phyloP scores from a whole-genome alignment of 2,888 invertebrate species.

The Seladonia tumulorum region DNA sequence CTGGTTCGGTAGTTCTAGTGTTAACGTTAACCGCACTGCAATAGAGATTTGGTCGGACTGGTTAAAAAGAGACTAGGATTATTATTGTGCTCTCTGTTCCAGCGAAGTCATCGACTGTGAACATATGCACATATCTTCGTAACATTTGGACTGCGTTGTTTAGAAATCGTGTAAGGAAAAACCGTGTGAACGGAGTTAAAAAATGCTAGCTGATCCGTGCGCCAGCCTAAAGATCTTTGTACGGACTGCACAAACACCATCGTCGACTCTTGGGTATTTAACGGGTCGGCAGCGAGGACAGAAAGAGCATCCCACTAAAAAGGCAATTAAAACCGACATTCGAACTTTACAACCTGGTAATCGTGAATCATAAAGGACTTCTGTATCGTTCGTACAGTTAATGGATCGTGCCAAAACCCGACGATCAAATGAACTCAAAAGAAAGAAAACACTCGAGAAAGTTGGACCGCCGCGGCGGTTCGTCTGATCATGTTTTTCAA shows the following conservation, averaged over 20 bases:
- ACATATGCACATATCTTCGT: no score
- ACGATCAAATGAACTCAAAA: neutral
- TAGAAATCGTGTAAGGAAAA: neutral
- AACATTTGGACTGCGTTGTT: neutral
- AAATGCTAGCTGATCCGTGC: neutral
- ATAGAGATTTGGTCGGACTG: no score
- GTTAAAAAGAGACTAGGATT: no score
- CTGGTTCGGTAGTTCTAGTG: no score
- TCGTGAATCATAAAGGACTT: neutral
- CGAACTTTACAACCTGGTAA: neutral
- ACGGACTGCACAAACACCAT: neutral
- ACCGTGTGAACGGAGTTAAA: neutral
- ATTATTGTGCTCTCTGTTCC: no score
- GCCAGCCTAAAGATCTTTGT: neutral
- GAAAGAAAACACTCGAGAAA: neutral
- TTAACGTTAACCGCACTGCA: no score
- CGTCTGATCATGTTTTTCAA: neutral
- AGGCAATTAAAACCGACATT: constrained; percentile 2
- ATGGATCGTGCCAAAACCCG: constrained; percentile 12
- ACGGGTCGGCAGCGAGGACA: neutral
- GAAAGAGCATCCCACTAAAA: neutral
- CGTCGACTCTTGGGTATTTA: neutral
- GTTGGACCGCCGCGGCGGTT: neutral
- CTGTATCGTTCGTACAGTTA: neutral
- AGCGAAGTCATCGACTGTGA: no score